These are phyloP conservation scores for Gavia stellata DNA, from an alignment of 2,113 vertebrate species.

Conservation along the genomic window DNA sequence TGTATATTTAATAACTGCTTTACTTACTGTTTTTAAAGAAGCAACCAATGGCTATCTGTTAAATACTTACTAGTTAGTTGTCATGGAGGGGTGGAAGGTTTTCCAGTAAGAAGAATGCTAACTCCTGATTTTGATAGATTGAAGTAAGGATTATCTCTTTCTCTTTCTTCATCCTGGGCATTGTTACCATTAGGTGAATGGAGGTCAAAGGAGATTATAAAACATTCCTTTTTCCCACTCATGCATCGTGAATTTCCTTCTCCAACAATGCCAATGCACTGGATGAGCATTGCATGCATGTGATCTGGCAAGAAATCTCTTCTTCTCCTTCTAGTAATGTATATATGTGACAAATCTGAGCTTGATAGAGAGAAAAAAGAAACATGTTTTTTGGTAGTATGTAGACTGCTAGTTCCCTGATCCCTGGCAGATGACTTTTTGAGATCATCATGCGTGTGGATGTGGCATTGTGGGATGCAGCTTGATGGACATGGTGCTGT, in stretches of 20 bases:
- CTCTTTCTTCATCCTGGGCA: neutral
- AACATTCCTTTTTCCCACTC: neutral
- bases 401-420: neutral
- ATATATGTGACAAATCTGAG: neutral
- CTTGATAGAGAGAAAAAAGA: neutral
- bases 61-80: neutral
- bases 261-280: neutral
- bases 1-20: neutral
- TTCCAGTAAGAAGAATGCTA: neutral
- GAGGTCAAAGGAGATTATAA: neutral
- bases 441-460: too few relatives aligned
- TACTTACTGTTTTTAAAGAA: neutral
- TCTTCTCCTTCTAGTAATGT: neutral
- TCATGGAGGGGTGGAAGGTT: neutral
- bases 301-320: neutral
- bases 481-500: too few relatives aligned
- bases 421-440: neutral
- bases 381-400: neutral
- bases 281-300: neutral
- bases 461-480: too few relatives aligned
- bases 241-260: neutral
- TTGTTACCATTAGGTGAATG: neutral
- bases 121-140: neutral
- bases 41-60: rapidly evolving
- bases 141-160: neutral